Evolutionary conservation across 2,888 invertebrate genomes (phyloP).

Genomic region (Phaonia tiefii): DNA sequence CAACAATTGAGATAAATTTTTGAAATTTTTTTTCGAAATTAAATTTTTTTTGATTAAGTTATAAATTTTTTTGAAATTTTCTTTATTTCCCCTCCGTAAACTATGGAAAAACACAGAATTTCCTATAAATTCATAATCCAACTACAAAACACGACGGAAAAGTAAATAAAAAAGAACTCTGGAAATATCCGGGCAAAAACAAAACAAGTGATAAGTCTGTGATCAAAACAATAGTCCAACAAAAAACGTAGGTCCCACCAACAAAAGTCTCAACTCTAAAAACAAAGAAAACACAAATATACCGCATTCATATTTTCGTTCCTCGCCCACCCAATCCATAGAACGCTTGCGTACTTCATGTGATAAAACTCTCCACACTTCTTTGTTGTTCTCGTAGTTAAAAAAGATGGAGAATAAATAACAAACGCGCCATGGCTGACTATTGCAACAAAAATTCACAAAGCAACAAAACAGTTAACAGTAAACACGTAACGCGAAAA

Average conservation of each 20-base stretch:
- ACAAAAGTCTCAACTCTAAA: constrained; percentile 12
- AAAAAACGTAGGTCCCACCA: constrained; percentile 7
- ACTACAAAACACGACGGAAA: neutral
- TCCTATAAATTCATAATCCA: too few species aligned
- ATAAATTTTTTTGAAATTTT: too few species aligned
- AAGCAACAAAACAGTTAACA: constrained; percentile 61
- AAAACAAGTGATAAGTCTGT: too few species aligned
- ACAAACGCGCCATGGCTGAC: constrained; percentile 62
- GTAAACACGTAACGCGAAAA: constrained; percentile 63
- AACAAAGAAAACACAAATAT: constrained; percentile 12
- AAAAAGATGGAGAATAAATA: constrained; percentile 30
- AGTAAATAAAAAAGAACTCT: constrained; percentile 52
- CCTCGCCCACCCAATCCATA: constrained; percentile 12
- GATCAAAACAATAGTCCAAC: too few species aligned
- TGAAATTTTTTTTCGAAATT: too few species aligned
- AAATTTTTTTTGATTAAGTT: too few species aligned
- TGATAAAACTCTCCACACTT: constrained; percentile 33
- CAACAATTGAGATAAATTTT: too few species aligned
- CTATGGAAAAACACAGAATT: too few species aligned
- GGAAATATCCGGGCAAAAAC: constrained; percentile 53
- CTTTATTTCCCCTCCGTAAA: too few species aligned
- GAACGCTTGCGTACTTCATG: constrained; percentile 61
- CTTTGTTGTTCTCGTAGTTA: neutral
- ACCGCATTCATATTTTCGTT: neutral
- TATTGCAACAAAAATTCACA: constrained; percentile 45